Percentiles rank a stretch among this genome's conserved stretches.
phyloP scores from a whole-genome alignment of 2,888 invertebrate species.

The Agonopterix heracliana region DNA sequence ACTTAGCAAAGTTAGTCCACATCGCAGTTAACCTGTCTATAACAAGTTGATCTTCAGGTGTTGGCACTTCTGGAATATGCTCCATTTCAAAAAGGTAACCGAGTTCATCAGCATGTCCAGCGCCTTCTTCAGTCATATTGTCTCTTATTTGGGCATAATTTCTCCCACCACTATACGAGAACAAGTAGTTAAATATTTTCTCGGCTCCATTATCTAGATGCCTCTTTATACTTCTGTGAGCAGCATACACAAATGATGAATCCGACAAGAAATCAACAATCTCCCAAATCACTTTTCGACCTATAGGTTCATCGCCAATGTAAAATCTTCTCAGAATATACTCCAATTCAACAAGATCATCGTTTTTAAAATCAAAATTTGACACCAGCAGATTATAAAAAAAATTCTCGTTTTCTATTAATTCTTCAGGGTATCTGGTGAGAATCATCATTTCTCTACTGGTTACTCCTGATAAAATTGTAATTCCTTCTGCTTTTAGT shows the following conservation, averaged over 20 bases:
- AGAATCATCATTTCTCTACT: slow-evolving; percentile 24
- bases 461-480: slow-evolving; percentile 42
- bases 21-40: slow-evolving; percentile 46
- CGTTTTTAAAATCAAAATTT: slow-evolving; percentile 19
- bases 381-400: neutral
- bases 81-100: slow-evolving; percentile 38
- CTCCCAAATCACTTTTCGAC: neutral
- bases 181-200: neutral
- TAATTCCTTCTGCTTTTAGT: slow-evolving; percentile 31
- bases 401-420: neutral
- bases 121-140: slow-evolving; percentile 20
- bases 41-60: slow-evolving; percentile 30
- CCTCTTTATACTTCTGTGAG: slow-evolving; percentile 20
- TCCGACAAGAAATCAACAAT: neutral
- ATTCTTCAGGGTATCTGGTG: neutral
- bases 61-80: slow-evolving; percentile 8
- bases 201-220: slow-evolving; percentile 26
- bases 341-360: slow-evolving; percentile 13
- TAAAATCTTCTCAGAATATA: slow-evolving; percentile 2
- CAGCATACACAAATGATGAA: slow-evolving; percentile 1
- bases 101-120: slow-evolving; percentile 41
- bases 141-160: slow-evolving; percentile 20
- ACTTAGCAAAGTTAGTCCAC: slow-evolving; percentile 59
- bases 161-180: slow-evolving; percentile 23
- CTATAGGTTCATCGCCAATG: slow-evolving; percentile 3